Conservation (phyloP, 1,140 invertebrate genomes). For the Brachionus asplanchnoidis region DNA sequence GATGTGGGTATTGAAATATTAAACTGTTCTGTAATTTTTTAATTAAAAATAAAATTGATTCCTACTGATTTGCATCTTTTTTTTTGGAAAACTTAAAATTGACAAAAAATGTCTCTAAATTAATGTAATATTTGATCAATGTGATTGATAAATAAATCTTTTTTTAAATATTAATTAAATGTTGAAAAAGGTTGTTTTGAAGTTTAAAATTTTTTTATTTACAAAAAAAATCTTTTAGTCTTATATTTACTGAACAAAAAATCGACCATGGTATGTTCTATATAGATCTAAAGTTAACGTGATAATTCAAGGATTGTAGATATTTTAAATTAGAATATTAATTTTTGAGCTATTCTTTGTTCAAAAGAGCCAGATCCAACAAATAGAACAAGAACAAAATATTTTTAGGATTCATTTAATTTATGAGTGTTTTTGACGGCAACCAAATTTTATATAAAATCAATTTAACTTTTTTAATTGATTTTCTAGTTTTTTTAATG, state of each 20-base stretch:
- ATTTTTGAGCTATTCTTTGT: too few species aligned
- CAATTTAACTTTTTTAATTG: too few species aligned
- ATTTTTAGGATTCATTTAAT: too few species aligned
- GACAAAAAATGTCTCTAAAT: background rate
- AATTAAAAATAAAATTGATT: background rate
- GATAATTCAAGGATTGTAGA: background rate
- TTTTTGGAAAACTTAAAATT: background rate
- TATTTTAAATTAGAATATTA: background rate
- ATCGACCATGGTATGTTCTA: background rate
- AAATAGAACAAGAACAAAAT: too few species aligned
- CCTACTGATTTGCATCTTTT: background rate
- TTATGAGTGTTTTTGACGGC: too few species aligned
- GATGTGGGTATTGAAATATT: background rate
- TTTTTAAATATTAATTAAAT: background rate
- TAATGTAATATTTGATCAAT: background rate
- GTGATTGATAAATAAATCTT: background rate
- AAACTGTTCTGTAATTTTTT: background rate
- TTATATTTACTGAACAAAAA: background rate
- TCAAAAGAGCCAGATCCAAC: too few species aligned
- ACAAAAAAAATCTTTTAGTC: background rate
- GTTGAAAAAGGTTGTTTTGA: background rate
- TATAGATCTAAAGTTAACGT: background rate
- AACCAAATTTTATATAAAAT: too few species aligned
- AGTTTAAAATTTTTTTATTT: background rate
- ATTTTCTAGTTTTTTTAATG: too few species aligned